These are phyloP conservation scores for Coracias cyanogaster DNA, from an alignment of 2,797 vertebrate genomes.

Conservation along the genomic window DNA sequence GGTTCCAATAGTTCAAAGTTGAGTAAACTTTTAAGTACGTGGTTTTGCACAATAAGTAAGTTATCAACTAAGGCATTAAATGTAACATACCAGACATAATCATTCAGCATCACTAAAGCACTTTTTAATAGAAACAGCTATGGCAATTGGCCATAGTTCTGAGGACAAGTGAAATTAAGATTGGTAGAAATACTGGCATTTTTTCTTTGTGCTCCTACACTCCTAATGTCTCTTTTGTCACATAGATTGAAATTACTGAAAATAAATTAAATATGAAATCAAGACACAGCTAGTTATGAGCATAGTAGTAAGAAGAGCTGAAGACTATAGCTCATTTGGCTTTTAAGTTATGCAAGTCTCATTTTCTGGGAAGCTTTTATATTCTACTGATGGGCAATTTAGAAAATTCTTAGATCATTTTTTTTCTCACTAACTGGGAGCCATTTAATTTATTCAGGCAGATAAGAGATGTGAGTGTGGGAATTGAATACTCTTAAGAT, in stretches of 20 bases:
- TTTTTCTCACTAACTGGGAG: neutral
- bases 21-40: neutral
- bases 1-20: neutral
- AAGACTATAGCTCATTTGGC: neutral
- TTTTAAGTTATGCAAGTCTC: neutral
- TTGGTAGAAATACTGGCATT: neutral
- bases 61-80: neutral
- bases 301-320: neutral
- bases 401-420: neutral
- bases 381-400: neutral
- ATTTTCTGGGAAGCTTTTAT: neutral
- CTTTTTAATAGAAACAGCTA: neutral
- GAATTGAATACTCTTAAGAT: neutral
- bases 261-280: neutral
- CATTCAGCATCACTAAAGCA: neutral
- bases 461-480: neutral
- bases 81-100: neutral
- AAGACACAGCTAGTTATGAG: neutral
- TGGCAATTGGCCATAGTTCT: neutral
- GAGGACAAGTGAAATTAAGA: neutral
- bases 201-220: neutral
- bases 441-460: constrained; percentile 9
- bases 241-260: neutral
- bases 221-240: neutral
- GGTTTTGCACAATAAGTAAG: neutral